phyloP scores from a whole-genome alignment of 1,140 invertebrate species.

The Diorhabda carinulata region DNA sequence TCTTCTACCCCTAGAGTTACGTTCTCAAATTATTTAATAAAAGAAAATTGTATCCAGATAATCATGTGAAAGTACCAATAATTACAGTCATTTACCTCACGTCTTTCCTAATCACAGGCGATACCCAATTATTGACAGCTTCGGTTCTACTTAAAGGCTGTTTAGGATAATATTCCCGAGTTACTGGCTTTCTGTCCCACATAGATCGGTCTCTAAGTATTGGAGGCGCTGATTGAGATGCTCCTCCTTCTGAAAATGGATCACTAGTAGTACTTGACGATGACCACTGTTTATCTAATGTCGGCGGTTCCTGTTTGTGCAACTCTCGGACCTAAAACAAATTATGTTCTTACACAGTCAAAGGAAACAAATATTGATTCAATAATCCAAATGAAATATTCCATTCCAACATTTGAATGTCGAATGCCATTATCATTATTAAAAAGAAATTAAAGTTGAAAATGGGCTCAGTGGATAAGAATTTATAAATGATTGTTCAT shows the following conservation, averaged over 20 bases:
- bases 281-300: conserved; percentile 36
- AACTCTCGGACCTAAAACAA: conserved; percentile 14
- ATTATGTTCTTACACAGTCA: no score
- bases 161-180: conserved; percentile 28
- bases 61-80: no score
- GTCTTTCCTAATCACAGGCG: conserved; percentile 17
- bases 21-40: no score
- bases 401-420: no score
- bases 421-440: no score
- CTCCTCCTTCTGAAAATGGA: conserved; percentile 39
- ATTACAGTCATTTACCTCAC: conserved; percentile 15
- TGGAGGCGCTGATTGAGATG: conserved; percentile 37
- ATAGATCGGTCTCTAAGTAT: conserved; percentile 21
- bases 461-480: no score
- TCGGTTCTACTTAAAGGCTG: conserved; percentile 28
- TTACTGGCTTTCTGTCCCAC: conserved; percentile 4
- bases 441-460: no score
- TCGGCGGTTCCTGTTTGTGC: conserved; percentile 25
- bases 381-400: no score
- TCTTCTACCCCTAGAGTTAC: no score
- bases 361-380: no score
- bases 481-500: no score
- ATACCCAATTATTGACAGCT: conserved; percentile 25
- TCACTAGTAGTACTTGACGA: conserved; percentile 43
- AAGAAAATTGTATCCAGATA: no score